Evolutionary conservation across 2,113 vertebrate species (phyloP).

Genomic region (Bujurquina vittata): DNA sequence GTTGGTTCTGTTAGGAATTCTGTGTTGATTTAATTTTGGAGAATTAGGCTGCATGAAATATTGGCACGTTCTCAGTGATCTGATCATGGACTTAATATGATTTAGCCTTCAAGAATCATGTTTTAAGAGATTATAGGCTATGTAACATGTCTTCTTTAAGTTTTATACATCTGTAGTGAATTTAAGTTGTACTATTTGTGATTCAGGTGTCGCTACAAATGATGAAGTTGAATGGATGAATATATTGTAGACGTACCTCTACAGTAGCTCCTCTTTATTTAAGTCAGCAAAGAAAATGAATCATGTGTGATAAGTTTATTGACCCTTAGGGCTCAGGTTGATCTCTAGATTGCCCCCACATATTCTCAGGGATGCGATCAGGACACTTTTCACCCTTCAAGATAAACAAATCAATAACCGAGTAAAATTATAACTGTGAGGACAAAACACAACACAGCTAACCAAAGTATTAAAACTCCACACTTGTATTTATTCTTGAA

Average conservation of each 20-base stretch:
- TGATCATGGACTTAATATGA: background rate
- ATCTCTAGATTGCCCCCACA: conserved; percentile 1
- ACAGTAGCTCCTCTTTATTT: conserved; percentile 45
- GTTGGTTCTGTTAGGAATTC: background rate
- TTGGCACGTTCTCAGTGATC: conserved; percentile 14
- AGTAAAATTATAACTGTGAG: background rate
- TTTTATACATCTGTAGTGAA: conserved; percentile 8
- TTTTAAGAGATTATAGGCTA: background rate
- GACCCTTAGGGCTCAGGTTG: background rate
- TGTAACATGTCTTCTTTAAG: background rate
- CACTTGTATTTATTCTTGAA: conserved; percentile 1
- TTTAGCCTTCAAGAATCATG: background rate
- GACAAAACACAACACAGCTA: background rate
- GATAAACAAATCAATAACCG: background rate
- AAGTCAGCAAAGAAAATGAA: background rate
- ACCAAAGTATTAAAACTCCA: background rate
- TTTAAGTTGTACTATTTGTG: conserved; percentile 24
- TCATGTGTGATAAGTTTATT: background rate
- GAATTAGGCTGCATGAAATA: conserved; percentile 18
- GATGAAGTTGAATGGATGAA: conserved; percentile 6
- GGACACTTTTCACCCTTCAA: background rate
- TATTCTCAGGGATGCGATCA: conserved; percentile 72
- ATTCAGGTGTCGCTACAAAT: conserved; percentile 2
- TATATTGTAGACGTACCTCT: conserved; percentile 25
- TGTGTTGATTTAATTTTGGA: background rate